These are phyloP conservation scores for Lepidochitona cinerea DNA, from an alignment of 2,888 invertebrate genomes.

Conservation along the genomic window DNA sequence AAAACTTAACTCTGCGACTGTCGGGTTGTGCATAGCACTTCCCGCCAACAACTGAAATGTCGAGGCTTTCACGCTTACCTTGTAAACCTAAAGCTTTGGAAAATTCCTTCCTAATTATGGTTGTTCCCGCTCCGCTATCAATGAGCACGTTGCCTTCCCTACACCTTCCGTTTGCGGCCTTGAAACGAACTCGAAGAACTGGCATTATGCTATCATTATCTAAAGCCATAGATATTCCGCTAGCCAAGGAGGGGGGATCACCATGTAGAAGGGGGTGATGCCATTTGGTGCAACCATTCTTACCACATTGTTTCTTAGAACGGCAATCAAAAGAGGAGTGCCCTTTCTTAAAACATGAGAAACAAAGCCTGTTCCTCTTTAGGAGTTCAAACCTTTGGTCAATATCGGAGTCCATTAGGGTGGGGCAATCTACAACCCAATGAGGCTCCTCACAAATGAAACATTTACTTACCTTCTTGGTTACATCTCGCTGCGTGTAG, in stretches of 20 bases:
- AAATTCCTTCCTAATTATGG: slow-evolving; percentile 17
- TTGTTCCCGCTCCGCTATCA: slow-evolving; percentile 16
- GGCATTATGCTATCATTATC: slow-evolving; percentile 10
- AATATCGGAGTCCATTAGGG: background rate
- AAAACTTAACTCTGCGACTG: background rate
- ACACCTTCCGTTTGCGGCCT: slow-evolving; percentile 5
- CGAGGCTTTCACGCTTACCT: slow-evolving; percentile 10
- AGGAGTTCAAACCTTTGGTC: background rate
- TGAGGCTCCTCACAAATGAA: background rate
- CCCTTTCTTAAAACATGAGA: slow-evolving; percentile 1
- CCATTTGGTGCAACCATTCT: background rate
- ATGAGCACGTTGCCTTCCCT: slow-evolving; percentile 13
- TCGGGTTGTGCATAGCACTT: background rate
- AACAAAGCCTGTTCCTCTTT: slow-evolving; percentile 10
- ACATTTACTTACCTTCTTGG: background rate
- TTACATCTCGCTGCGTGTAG: background rate
- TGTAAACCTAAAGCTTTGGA: slow-evolving; percentile 10
- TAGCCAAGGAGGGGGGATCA: slow-evolving; percentile 1
- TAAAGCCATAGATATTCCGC: background rate
- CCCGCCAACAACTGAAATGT: background rate
- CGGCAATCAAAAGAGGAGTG: background rate
- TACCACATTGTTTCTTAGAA: background rate
- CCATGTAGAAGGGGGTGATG: slow-evolving; percentile 13
- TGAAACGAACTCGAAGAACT: slow-evolving; percentile 11
- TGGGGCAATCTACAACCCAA: slow-evolving; percentile 9